Base-by-base conservation (phyloP, 1,140 invertebrate genomes). In the Argopecten irradians region DNA sequence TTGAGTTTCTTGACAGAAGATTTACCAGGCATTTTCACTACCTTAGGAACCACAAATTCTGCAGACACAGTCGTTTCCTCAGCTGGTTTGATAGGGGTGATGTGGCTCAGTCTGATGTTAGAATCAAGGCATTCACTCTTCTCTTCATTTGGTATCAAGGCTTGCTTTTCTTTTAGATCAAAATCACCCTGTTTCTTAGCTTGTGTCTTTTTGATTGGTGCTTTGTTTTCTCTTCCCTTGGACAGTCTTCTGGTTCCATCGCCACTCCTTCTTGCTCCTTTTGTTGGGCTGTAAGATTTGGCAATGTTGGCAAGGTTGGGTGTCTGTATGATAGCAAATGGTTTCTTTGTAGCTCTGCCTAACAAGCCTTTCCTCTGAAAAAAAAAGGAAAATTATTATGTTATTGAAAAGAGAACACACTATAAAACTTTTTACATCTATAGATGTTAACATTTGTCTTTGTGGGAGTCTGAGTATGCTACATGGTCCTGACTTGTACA, bases 321-420 rank as follows among this genome's bases (percentile, higher is more conserved):
- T 34, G 93, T 93, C 34, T 93, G 92, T 14, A 94, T 34, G 16
- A 94, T 87, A 36, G 90, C 89, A 86, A 91, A 89, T 85, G 91
- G 92, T n/a, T 87, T 90, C 82, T 91, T 90, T 34, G 91, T 89
- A 71, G 84, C 86, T 34, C 83, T 84, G 32, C 86, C 90, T 22
- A 93, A 41, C 8, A 91, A 85, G 36, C 91, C 90, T 88, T 91
- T 91, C 86, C 87, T 91, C 91, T 93, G 91, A 34, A 89, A 91
- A 87, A n/a, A n/a, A 84, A 46, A 85, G 82, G 71, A 85, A 85
- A 46, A 39, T 39, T n/a, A n/a, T n/a, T n/a, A n/a, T n/a, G n/a
- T n/a, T n/a, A n/a, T n/a, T n/a, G n/a, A n/a, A n/a, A n/a, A n/a
- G n/a, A n/a, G n/a, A n/a, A n/a, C n/a, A n/a, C n/a, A n/a, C n/a